These are phyloP conservation scores for Gobio occitaniae DNA, from an alignment of 2,797 vertebrate species.

Conservation along the genomic window DNA sequence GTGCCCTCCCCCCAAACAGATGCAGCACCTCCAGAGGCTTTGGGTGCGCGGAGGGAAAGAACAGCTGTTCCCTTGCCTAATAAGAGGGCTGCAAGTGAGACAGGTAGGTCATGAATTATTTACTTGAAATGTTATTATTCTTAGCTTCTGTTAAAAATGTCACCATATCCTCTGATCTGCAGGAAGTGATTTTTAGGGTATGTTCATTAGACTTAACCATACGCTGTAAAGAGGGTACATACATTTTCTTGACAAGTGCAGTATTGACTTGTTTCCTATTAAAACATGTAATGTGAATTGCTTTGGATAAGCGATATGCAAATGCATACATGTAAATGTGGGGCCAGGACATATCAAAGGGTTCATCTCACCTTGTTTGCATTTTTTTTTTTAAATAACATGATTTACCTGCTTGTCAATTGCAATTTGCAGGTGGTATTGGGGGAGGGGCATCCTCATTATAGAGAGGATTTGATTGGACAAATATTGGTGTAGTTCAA, in stretches of 20 bases:
- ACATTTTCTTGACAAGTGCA: not conserved
- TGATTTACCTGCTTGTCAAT: not conserved
- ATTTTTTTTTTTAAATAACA: not conserved
- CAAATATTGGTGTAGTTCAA: not conserved
- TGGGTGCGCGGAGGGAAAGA: constrained; percentile 67
- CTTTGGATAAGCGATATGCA: not conserved
- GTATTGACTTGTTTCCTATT: not conserved
- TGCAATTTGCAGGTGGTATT: not conserved
- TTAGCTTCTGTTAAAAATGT: constrained; percentile 32
- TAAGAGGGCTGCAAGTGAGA: constrained; percentile 75
- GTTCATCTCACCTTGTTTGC: not conserved
- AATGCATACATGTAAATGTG: not conserved
- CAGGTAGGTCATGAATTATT: constrained; percentile 84
- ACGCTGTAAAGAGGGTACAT: not conserved
- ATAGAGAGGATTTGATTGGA: not conserved
- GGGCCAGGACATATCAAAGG: not conserved
- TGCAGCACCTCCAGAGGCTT: constrained; percentile 82
- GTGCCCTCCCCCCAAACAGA: constrained; percentile 75
- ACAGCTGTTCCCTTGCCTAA: constrained; percentile 82
- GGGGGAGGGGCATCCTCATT: not conserved
- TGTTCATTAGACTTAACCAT: not conserved
- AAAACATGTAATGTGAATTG: not conserved
- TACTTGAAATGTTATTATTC: constrained; percentile 62
- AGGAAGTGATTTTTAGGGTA: constrained; percentile 23
- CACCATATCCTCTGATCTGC: not conserved